Evolutionary conservation across 2,797 vertebrate species (phyloP).

Genomic region (Hippoglossus hippoglossus): DNA sequence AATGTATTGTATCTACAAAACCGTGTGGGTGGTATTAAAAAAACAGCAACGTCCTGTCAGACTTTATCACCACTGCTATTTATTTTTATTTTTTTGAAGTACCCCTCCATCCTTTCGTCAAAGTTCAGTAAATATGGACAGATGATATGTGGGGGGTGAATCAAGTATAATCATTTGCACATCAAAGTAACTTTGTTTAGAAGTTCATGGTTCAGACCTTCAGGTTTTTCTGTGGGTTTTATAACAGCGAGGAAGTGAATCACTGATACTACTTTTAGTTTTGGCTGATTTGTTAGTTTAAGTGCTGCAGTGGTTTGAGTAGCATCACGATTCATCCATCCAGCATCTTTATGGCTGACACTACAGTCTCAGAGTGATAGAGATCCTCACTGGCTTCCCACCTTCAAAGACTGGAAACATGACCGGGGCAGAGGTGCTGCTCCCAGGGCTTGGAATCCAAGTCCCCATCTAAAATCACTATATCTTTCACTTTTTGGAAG

Average conservation of each 20-base stretch:
- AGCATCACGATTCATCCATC: background rate
- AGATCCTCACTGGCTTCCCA: conserved; percentile 15
- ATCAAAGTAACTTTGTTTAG: conserved; percentile 35
- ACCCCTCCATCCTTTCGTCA: conserved; percentile 40
- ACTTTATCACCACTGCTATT: conserved; percentile 21
- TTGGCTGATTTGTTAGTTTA: background rate
- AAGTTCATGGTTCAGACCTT: conserved; percentile 9
- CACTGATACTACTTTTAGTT: background rate
- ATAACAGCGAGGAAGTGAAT: no score
- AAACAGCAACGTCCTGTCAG: conserved; percentile 50
- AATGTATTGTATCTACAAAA: conserved; percentile 39
- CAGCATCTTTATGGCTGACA: no score
- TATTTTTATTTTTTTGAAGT: conserved; percentile 28
- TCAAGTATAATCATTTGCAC: conserved; percentile 20
- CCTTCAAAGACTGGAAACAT: background rate
- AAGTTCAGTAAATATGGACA: conserved; percentile 27
- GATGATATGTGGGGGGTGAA: conserved; percentile 30
- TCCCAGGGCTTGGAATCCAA: background rate
- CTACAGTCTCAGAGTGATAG: background rate
- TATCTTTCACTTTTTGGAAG: no score
- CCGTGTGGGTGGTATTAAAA: conserved; percentile 55
- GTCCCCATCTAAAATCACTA: no score
- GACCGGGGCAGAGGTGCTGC: background rate
- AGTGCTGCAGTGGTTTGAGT: conserved; percentile 1
- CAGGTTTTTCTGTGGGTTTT: background rate